Conservation (phyloP, 2,888 invertebrate species). For the Microctonus aethiopoides region DNA sequence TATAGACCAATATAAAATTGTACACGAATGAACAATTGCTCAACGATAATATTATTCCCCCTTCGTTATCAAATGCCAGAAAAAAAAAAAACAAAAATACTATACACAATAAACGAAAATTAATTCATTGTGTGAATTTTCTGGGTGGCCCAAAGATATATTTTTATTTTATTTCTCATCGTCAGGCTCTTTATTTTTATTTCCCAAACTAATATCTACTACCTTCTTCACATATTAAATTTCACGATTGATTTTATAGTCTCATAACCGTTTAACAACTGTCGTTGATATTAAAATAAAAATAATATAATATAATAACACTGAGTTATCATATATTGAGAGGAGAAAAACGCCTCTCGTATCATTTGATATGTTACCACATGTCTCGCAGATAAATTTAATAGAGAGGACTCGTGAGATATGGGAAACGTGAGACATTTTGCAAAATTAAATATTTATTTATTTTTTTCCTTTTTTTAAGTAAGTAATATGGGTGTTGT, state of each 20-base stretch:
- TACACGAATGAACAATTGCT: neutral
- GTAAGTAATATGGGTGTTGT: neutral
- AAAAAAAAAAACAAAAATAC: neutral
- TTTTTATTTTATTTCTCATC: too few relatives aligned
- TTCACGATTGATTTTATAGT: conserved; percentile 20
- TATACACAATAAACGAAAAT: too few relatives aligned
- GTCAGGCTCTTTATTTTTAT: neutral
- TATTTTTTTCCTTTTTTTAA: neutral
- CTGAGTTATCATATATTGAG: neutral
- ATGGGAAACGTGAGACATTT: neutral
- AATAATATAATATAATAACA: neutral
- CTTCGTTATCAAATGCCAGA: neutral
- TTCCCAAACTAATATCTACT: neutral
- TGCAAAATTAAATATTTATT: neutral
- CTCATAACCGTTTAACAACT: conserved; percentile 37
- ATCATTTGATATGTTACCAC: conserved; percentile 1
- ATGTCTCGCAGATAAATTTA: neutral
- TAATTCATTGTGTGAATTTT: neutral
- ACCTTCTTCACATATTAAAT: conserved; percentile 32
- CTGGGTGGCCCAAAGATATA: too few relatives aligned
- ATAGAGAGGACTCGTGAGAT: neutral
- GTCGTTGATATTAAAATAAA: conserved; percentile 33
- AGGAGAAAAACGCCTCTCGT: conserved; percentile 6
- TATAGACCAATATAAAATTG: too few relatives aligned
- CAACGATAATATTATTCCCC: neutral